Conservation (phyloP, 2,888 invertebrate species). For the Plutella xylostella region DNA sequence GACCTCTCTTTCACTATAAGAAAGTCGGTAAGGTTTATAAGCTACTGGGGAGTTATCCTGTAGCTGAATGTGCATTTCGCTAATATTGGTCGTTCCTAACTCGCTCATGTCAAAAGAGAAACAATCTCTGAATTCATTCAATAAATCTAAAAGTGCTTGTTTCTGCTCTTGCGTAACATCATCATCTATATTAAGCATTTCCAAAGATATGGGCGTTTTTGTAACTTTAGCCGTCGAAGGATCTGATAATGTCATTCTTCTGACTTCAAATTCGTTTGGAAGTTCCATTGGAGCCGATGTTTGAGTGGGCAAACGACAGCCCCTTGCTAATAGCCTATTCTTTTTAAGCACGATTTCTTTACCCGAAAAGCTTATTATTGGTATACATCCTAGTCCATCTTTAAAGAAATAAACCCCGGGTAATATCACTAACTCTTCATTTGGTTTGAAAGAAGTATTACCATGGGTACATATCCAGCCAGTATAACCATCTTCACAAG, state of each 20-base stretch:
- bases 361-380: neutral
- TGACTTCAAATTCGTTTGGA: neutral
- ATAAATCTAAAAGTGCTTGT: neutral
- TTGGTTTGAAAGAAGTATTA: no score
- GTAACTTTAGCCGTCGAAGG: no score
- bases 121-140: neutral
- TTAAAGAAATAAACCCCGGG: neutral
- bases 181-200: neutral
- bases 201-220: neutral
- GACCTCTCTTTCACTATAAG: constrained; percentile 8
- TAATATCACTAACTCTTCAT: no score
- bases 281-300: neutral
- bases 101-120: neutral
- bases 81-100: neutral
- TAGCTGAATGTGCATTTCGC: constrained; percentile 4
- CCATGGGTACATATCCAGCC: no score
- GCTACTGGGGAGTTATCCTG: constrained; percentile 11
- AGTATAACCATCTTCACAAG: neutral
- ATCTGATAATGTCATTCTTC: no score
- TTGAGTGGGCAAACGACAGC: neutral
- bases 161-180: neutral
- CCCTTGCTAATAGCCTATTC: neutral
- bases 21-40: constrained; percentile 10
- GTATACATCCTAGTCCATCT: neutral
- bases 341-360: neutral